Base-by-base conservation (phyloP, 1,140 invertebrate species). In the Neuroterus valhalla region DNA sequence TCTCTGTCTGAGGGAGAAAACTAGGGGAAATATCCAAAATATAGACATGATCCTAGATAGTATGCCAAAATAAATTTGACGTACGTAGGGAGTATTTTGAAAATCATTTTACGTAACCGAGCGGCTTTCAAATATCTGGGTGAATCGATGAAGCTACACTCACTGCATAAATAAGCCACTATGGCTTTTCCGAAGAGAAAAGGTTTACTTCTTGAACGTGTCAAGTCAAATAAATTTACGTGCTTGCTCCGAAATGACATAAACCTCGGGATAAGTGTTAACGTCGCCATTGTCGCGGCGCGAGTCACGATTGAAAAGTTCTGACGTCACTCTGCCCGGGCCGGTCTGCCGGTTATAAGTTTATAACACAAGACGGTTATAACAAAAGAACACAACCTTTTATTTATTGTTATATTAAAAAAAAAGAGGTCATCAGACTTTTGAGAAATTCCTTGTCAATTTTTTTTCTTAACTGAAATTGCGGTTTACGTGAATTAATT, bases 81-180 rank as follows among this genome's bases (percentile, higher is more conserved):
- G 31, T n/a, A 26, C 23, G 11, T 21, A 3, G 11, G 11, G n/a
- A 5, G 11, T 26, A 62, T 15, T 62, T 62, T 62, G 14, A 14
- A 62, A 62, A 31, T 62, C 55, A 62, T 62, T 62, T 62, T 62
- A 62, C 55, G 55, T 62, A 62, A 62, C 31, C 23, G 55, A 62
- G 26, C 15, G 55, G 21, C 21, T 26, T 62, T 62, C 12, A 62
- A 26, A 26, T 12, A 26, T 62, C 26, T 52, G 12, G 6, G 38
- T 70, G 12, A 62, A 73, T 38, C 14, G 44, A 69, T 71, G 42
- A 12, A 11, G 73, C 17, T n/a, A 21, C 74, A 89, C 88, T 89
- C 86, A 90, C 89, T 86, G 71, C 83, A 88, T 66, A 82, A 77
- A 43, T 77, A 85, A 48, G 84, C 82, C 55, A 84, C 80, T 48